Evolutionary conservation across 1,140 invertebrate species (phyloP).

Genomic region (Papilio polytes): DNA sequence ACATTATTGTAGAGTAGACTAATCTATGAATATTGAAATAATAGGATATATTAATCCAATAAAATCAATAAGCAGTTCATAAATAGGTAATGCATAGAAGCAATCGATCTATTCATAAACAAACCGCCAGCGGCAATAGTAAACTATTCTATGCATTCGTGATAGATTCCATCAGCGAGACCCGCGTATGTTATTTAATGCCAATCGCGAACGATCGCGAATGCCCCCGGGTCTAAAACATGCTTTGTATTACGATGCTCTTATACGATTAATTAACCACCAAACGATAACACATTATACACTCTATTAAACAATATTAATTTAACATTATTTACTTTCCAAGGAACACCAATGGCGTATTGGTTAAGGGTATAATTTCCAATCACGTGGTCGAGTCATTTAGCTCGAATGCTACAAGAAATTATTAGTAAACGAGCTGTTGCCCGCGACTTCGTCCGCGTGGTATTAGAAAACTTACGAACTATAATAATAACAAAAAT

Average conservation of each 20-base stretch:
- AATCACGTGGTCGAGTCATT: no score
- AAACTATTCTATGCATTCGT: slow-evolving; percentile 40
- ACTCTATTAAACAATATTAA: no score
- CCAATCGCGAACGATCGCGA: slow-evolving; percentile 28
- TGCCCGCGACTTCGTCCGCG: no score
- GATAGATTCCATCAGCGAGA: slow-evolving; percentile 35
- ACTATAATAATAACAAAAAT: no score
- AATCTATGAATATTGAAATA: neutral
- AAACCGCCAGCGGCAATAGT: slow-evolving; percentile 36
- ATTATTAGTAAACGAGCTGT: no score
- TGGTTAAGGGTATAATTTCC: no score
- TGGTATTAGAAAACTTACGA: no score
- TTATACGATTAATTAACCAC: no score
- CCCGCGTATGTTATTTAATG: slow-evolving; percentile 41
- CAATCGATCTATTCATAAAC: slow-evolving; percentile 40
- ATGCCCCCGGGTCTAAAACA: neutral
- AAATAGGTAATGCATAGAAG: slow-evolving; percentile 26
- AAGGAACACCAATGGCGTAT: no score
- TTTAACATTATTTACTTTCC: no score
- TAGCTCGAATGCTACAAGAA: no score
- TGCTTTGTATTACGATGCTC: slow-evolving; percentile 25
- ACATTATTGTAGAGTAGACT: neutral
- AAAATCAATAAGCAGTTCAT: slow-evolving; percentile 31
- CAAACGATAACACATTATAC: no score
- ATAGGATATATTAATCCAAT: neutral